A percentile compares a stretch with the other conserved stretches of the same genome.
Conservation (phyloP, 2,797 vertebrate genomes). For the Heterohyrax brucei region DNA sequence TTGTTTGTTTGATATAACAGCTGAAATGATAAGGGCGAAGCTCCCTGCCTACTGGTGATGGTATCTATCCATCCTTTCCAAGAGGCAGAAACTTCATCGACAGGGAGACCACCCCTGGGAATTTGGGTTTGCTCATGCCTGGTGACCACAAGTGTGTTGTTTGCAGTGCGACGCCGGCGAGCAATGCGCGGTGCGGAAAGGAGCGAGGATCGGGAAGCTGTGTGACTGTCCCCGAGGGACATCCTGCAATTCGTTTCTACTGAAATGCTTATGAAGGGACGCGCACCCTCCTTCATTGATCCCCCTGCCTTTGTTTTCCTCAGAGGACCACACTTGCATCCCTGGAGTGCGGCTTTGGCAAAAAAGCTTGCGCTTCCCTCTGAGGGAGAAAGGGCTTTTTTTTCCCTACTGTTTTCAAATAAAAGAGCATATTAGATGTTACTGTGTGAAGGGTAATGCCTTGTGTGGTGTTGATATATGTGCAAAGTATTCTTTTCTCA, state of each 20-base stretch:
- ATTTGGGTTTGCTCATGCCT: background rate
- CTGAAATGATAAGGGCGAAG: background rate
- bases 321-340: slow-evolving; percentile 53
- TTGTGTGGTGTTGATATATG: slow-evolving; percentile 80
- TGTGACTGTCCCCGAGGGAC: slow-evolving; percentile 93
- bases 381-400: slow-evolving; percentile 59
- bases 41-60: background rate
- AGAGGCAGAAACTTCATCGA: background rate
- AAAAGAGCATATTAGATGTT: slow-evolving; percentile 76
- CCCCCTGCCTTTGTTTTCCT: background rate
- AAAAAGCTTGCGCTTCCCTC: slow-evolving; percentile 72
- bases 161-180: slow-evolving; percentile 92
- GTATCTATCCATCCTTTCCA: background rate
- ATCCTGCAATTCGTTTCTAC: slow-evolving; percentile 92
- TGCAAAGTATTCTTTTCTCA: slow-evolving; percentile 71
- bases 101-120: background rate
- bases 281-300: background rate
- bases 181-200: slow-evolving; percentile 92
- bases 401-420: slow-evolving; percentile 71
- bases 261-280: slow-evolving; percentile 92
- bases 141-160: slow-evolving; percentile 50
- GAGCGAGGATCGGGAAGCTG: slow-evolving; percentile 92
- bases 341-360: slow-evolving; percentile 67
- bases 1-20: background rate
- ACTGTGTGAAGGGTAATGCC: slow-evolving; percentile 75